Percentiles rank a stretch among this genome's conserved stretches.
Evolutionary conservation across 1,140 invertebrate genomes (phyloP).

Genomic region (Bombus picipes): DNA sequence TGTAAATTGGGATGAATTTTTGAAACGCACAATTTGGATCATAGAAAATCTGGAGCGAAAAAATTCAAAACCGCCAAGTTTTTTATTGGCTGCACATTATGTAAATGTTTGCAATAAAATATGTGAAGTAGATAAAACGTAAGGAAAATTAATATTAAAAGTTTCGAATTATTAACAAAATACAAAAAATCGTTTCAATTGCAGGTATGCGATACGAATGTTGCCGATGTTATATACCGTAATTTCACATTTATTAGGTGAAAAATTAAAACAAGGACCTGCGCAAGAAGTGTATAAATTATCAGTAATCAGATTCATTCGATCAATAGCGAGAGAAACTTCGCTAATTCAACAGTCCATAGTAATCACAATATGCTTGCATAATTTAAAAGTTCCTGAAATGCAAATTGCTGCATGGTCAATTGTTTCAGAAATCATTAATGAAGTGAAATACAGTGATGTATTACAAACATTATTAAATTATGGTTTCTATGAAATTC

Average conservation of each 20-base stretch:
- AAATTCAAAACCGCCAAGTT: conserved; percentile 58
- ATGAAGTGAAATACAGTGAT: not conserved
- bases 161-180: not conserved
- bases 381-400: conserved; percentile 49
- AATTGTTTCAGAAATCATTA: conserved; percentile 60
- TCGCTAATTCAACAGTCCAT: not conserved
- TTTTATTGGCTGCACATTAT: conserved; percentile 65
- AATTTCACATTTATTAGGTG: conserved; percentile 53
- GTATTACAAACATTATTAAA: conserved; percentile 41
- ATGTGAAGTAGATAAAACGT: conserved; percentile 51
- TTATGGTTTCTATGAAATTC: conserved; percentile 41
- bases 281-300: conserved; percentile 71
- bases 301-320: conserved; percentile 62
- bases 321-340: conserved; percentile 37
- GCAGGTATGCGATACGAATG: conserved; percentile 24
- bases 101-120: conserved; percentile 67
- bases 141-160: conserved; percentile 30
- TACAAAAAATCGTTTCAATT: conserved; percentile 6
- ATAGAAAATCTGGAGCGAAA: conserved; percentile 63
- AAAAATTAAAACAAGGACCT: conserved; percentile 62
- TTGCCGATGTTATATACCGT: conserved; percentile 41
- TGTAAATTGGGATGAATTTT: conserved; percentile 25
- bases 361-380: conserved; percentile 36
- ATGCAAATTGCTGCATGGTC: conserved; percentile 67
- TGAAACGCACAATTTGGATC: conserved; percentile 49